phyloP scores from a whole-genome alignment of 2,113 vertebrate species.

The Actenoides lindsayi region DNA sequence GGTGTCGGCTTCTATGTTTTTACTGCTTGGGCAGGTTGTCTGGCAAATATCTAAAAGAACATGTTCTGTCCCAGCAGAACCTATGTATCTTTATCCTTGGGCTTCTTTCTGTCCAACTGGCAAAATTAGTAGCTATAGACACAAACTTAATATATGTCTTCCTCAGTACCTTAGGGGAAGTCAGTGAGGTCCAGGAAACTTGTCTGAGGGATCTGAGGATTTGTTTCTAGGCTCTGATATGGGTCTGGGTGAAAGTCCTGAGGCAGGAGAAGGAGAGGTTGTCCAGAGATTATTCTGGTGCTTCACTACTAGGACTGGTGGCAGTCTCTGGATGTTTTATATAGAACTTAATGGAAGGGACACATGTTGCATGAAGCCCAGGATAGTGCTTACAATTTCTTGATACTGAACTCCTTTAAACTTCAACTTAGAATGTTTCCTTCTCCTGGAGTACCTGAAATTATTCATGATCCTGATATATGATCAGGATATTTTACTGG shows the following conservation, averaged over 20 bases:
- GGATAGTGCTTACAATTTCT: neutral
- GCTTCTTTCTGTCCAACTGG: neutral
- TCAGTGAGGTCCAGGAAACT: neutral
- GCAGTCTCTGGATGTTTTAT: neutral
- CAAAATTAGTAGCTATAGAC: neutral
- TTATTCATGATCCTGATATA: neutral
- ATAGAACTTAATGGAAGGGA: neutral
- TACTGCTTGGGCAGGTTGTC: neutral
- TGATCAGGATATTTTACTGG: neutral
- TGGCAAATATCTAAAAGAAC: neutral
- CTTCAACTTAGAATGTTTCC: neutral
- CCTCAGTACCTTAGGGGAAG: neutral
- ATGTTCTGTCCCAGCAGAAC: neutral
- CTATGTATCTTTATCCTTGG: neutral
- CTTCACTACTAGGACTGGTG: neutral
- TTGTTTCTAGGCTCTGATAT: neutral
- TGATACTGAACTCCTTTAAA: neutral
- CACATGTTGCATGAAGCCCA: neutral
- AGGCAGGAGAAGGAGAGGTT: neutral
- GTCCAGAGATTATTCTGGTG: neutral
- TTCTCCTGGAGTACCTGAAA: neutral
- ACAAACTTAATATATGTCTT: neutral
- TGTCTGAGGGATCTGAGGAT: neutral
- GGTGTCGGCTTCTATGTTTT: neutral
- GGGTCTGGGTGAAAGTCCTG: neutral